These are phyloP conservation scores for Buphagus erythrorhynchus DNA, from an alignment of 2,797 vertebrate species.

Conservation along the genomic window DNA sequence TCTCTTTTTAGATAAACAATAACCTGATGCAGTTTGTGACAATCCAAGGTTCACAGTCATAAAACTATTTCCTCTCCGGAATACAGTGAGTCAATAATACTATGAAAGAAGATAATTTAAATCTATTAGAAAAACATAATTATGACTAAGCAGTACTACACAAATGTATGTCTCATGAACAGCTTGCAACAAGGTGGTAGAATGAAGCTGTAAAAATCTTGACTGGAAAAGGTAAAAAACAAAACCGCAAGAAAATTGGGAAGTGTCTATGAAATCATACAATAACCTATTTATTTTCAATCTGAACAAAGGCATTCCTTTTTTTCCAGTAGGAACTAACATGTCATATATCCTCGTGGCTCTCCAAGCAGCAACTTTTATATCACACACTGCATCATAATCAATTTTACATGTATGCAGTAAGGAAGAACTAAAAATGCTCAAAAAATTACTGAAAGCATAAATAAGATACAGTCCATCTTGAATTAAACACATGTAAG, in stretches of 20 bases:
- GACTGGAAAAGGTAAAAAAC: background rate
- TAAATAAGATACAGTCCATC: background rate
- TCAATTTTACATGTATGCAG: accelerated
- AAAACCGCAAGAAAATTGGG: background rate
- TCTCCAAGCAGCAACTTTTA: background rate
- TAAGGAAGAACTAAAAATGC: background rate
- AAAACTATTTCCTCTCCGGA: background rate
- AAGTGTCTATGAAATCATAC: background rate
- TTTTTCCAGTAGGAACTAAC: background rate
- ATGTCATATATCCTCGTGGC: background rate
- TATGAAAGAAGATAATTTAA: background rate
- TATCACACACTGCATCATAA: background rate
- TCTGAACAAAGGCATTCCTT: background rate
- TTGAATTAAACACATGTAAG: background rate
- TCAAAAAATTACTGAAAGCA: background rate
- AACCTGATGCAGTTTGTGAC: background rate
- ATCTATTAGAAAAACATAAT: background rate
- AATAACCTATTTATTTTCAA: background rate
- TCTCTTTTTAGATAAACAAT: background rate
- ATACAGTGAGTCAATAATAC: background rate
- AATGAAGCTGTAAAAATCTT: background rate
- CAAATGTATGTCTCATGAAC: background rate
- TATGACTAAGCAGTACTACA: background rate
- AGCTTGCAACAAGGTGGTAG: background rate
- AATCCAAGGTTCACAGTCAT: background rate